Percentiles rank a stretch among this genome's conserved stretches.
Conservation (phyloP, 1,140 invertebrate genomes). For the Chrysopa pallens region DNA sequence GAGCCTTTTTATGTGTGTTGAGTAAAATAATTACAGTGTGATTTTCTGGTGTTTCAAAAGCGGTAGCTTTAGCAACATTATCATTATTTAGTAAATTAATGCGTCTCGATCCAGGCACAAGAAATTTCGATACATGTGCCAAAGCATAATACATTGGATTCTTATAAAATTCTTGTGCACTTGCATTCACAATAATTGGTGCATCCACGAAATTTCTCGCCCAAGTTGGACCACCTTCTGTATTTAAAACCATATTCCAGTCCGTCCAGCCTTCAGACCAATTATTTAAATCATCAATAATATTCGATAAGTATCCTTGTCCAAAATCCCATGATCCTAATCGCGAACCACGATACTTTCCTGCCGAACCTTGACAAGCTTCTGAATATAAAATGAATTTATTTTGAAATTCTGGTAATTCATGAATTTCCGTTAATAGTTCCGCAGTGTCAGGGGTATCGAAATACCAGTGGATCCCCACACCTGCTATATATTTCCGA, state of each 20-base stretch:
- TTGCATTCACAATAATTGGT: conserved; percentile 38
- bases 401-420: conserved; percentile 33
- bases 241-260: conserved; percentile 50
- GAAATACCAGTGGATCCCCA: conserved; percentile 53
- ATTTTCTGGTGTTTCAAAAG: too few species aligned
- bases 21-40: too few species aligned
- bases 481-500: conserved; percentile 44
- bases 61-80: too few species aligned
- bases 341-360: neutral
- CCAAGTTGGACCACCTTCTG: conserved; percentile 46
- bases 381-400: conserved; percentile 53
- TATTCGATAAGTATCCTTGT: conserved; percentile 42
- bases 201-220: conserved; percentile 40
- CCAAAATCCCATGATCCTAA: conserved; percentile 56
- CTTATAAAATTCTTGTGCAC: conserved; percentile 37
- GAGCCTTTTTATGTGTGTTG: too few species aligned
- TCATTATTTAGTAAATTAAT: too few species aligned
- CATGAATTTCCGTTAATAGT: conserved; percentile 30
- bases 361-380: conserved; percentile 39
- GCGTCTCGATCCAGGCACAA: conserved; percentile 28
- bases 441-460: conserved; percentile 28
- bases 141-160: conserved; percentile 57
- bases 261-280: conserved; percentile 42
- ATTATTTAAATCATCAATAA: conserved; percentile 41
- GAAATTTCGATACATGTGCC: conserved; percentile 41